These are phyloP conservation scores for Drosophila sulfurigaster DNA, from an alignment of 1,140 invertebrate genomes.

Conservation along the genomic window DNA sequence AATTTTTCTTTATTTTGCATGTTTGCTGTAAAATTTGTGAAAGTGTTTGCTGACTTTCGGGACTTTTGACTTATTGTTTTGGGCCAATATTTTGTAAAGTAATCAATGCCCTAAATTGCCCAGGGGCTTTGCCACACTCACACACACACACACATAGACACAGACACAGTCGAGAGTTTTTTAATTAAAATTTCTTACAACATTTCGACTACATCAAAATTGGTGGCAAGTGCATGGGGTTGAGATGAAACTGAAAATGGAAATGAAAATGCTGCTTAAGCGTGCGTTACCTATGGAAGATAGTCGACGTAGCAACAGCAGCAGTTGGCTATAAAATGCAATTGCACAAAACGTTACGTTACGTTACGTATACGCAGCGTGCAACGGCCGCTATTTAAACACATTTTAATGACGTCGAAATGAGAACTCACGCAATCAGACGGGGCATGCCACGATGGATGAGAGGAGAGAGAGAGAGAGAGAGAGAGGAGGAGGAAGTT, in stretches of 20 bases:
- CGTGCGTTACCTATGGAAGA: conserved; percentile 30
- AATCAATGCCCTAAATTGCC: conserved; percentile 58
- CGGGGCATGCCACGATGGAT: conserved; percentile 1
- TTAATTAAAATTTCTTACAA: conserved; percentile 76
- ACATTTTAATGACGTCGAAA: conserved; percentile 65
- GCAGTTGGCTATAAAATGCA: conserved; percentile 54
- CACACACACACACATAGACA: background rate
- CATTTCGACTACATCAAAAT: conserved; percentile 50
- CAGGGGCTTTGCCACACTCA: conserved; percentile 13
- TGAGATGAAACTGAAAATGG: conserved; percentile 37
- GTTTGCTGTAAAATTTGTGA: conserved; percentile 11
- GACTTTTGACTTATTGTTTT: conserved; percentile 26
- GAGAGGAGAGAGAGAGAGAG: background rate
- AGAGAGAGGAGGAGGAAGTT: background rate
- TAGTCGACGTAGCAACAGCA: conserved; percentile 15
- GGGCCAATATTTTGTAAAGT: conserved; percentile 44
- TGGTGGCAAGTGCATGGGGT: conserved; percentile 45
- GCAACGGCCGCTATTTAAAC: conserved; percentile 63
- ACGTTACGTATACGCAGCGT: conserved; percentile 64
- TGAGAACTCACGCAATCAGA: conserved; percentile 17
- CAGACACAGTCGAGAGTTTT: conserved; percentile 14
- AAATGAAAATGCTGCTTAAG: conserved; percentile 31
- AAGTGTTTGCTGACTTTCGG: conserved; percentile 34
- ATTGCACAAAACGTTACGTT: conserved; percentile 48
- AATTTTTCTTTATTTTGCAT: conserved; percentile 6